phyloP scores from a whole-genome alignment of 2,113 vertebrate species.

The Mohoua ochrocephala region DNA sequence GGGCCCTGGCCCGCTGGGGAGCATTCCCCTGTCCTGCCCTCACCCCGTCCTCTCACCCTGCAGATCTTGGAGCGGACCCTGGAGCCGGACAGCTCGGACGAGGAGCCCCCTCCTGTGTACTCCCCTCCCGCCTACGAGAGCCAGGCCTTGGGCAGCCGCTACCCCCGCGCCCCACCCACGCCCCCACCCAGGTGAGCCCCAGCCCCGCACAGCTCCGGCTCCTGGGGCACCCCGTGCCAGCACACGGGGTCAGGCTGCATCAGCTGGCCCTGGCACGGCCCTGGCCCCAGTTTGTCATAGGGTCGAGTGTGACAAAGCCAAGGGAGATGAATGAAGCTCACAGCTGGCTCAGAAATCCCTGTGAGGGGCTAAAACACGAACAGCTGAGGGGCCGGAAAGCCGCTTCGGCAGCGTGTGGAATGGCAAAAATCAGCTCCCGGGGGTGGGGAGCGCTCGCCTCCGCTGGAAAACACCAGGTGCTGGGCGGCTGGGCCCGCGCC shows the following conservation, averaged over 20 bases:
- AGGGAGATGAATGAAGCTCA: no score
- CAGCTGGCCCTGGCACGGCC: no score
- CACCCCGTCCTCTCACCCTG: background rate
- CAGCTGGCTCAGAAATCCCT: no score
- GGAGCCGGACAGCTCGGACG: conserved; percentile 94
- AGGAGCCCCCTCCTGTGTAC: conserved; percentile 94
- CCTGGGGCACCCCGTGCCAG: no score
- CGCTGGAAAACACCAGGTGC: background rate
- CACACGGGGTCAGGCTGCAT: no score
- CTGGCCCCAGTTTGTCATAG: no score
- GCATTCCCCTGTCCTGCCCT: background rate
- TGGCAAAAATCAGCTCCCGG: conserved; percentile 1
- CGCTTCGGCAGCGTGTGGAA: background rate
- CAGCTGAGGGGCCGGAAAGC: background rate
- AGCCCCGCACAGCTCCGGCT: accelerated
- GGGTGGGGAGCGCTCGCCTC: accelerated
- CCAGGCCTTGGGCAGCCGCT: conserved; percentile 76
- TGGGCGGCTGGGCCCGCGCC: accelerated
- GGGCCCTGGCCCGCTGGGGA: accelerated
- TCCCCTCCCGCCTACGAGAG: conserved; percentile 90
- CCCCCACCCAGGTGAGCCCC: conserved; percentile 84
- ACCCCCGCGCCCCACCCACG: conserved; percentile 72
- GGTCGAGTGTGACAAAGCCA: no score
- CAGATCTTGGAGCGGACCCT: conserved; percentile 92
- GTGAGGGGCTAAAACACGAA: no score